Evolutionary conservation across 2,797 vertebrate species (phyloP), one percentile per base, ranked within the genome.

Genomic region (Poecile montanus): DNA sequence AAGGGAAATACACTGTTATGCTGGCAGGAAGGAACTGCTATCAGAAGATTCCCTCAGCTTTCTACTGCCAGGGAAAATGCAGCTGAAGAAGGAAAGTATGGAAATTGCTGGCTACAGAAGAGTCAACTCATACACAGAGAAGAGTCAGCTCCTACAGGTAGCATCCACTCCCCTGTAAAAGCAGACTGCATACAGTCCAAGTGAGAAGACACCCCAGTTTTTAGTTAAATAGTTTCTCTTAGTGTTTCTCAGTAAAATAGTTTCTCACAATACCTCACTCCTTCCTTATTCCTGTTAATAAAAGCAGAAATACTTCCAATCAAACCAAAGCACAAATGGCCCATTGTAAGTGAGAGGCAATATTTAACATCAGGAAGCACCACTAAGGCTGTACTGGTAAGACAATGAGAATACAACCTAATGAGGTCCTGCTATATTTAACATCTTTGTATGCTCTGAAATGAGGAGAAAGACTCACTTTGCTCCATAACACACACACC

Each of bases 391-490:
- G n/a, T 16, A 54, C 53, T 42, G 27, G 77, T 72, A 88, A 82
- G 19, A 5, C 5, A 85, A 17, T 42, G 71, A 89, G 45, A 44
- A 29, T 40, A 44, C 38, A 91, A 26, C 27, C 18, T 80, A 48
- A 76, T 47, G n/a, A 81, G 20, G 38, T 74, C 87, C 27, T 63
- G 91, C 73, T 81, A 16, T 36, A 73, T 48, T 78, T 90, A 95
- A 79, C 4, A 42, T 40, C 38, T 90, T 93, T 96, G 88, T 50
- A 85, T 89, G 22, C 58, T 38, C 5, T 22, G 42, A 79, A 68
- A 85, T 29, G 42, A 95, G 68, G 32, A 96, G 72, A 80, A 92
- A 38, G 42, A 58, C 53, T 89, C 70, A 73, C 75, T 95, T 95
- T 93, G 60, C 84, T 95, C 66, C 72, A 23, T 82, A 78, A 58